These are phyloP conservation scores for Ypsolopha sequella DNA, from an alignment of 2,888 invertebrate genomes.

Conservation along the genomic window DNA sequence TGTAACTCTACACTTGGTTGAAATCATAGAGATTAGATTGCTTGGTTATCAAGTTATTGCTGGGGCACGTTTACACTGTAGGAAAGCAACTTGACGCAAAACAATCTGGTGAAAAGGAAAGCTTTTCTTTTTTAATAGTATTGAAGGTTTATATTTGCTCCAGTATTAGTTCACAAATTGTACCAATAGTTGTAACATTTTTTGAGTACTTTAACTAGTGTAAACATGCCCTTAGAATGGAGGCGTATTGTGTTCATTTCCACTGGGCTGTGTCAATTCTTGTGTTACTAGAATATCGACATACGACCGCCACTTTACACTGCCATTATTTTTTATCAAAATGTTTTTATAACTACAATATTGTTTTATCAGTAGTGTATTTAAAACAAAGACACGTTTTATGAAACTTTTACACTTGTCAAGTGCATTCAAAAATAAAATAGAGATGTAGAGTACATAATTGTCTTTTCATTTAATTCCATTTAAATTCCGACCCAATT, in stretches of 20 bases:
- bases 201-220: neutral
- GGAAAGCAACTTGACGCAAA: neutral
- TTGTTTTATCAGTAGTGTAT: slow-evolving; percentile 19
- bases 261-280: slow-evolving; percentile 77
- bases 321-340: slow-evolving; percentile 43
- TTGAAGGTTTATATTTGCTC: neutral
- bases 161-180: neutral
- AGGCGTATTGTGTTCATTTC: slow-evolving; percentile 50
- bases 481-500: slow-evolving; percentile 60
- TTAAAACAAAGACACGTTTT: slow-evolving; percentile 46
- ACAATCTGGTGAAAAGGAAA: neutral
- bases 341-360: slow-evolving; percentile 23
- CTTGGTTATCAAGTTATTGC: slow-evolving; percentile 31
- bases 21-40: slow-evolving; percentile 41
- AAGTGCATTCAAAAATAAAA: slow-evolving; percentile 40
- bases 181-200: neutral
- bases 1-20: slow-evolving; percentile 47
- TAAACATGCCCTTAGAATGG: slow-evolving; percentile 3
- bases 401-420: slow-evolving; percentile 49
- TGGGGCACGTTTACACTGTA: slow-evolving; percentile 4
- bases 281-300: slow-evolving; percentile 74
- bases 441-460: slow-evolving; percentile 50
- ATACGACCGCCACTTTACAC: slow-evolving; percentile 66
- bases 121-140: neutral
- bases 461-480: slow-evolving; percentile 61